Evolutionary conservation across 2,888 invertebrate genomes (phyloP).

Genomic region (Poecilobothrus nobilitatus): DNA sequence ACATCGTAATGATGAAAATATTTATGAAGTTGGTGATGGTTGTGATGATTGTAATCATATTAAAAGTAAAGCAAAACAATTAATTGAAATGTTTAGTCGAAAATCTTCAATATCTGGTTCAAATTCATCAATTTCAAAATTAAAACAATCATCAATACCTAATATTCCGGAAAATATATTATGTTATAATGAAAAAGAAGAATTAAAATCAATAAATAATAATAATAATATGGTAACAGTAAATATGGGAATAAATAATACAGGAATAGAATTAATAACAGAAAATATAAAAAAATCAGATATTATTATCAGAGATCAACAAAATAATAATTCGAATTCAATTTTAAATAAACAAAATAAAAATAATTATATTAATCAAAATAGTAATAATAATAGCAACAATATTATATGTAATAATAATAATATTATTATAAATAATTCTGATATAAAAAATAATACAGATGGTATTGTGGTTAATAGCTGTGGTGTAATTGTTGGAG

Average conservation of each 20-base stretch:
- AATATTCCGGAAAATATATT: not conserved
- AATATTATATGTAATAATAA: not conserved
- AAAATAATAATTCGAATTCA: not conserved
- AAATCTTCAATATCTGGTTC: not conserved
- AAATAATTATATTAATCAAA: slow-evolving; percentile 4
- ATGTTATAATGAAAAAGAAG: not conserved
- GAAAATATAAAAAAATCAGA: too few species aligned
- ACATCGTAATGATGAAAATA: slow-evolving; percentile 19
- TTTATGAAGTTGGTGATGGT: slow-evolving; percentile 17
- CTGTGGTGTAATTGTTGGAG: not conserved
- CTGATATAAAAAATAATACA: too few species aligned
- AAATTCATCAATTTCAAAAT: slow-evolving; percentile 10
- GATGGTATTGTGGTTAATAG: not conserved
- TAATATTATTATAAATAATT: not conserved
- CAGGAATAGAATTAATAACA: too few species aligned
- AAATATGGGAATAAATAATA: not conserved
- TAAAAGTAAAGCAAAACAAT: slow-evolving; percentile 20
- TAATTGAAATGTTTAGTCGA: slow-evolving; percentile 20
- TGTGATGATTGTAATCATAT: slow-evolving; percentile 20
- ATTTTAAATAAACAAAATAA: slow-evolving; percentile 9
- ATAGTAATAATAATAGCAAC: slow-evolving; percentile 5
- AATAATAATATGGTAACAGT: not conserved
- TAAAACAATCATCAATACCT: slow-evolving; percentile 7
- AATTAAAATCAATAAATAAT: not conserved
- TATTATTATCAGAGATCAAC: not conserved